These are phyloP conservation scores for Desoria tigrina DNA, from an alignment of 2,888 invertebrate species.

Conservation along the genomic window DNA sequence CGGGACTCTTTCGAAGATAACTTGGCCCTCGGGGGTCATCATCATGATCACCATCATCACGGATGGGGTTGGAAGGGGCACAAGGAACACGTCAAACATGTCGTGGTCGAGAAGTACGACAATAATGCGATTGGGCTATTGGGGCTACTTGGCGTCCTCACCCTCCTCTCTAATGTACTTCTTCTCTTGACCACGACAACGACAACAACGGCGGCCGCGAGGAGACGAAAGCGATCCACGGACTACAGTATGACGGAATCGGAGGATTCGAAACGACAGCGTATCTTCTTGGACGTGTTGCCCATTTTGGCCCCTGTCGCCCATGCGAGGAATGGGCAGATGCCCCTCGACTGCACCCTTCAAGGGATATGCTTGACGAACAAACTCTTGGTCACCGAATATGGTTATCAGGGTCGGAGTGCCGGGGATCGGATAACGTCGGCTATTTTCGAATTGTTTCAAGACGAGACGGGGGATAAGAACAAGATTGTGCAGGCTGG, in stretches of 20 bases:
- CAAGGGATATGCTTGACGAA: constrained; percentile 40
- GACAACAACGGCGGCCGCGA: constrained; percentile 29
- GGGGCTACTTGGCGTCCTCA: constrained; percentile 41
- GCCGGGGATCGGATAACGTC: constrained; percentile 33
- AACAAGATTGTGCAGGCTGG: constrained; percentile 35
- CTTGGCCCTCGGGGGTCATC: constrained; percentile 8
- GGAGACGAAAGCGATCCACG: constrained; percentile 16
- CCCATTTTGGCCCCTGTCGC: constrained; percentile 41
- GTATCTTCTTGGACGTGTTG: constrained; percentile 32
- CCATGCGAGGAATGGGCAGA: constrained; percentile 35
- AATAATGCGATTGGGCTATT: constrained; percentile 43
- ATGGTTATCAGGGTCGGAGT: constrained; percentile 31
- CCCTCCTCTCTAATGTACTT: constrained; percentile 37
- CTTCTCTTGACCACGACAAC: constrained; percentile 38
- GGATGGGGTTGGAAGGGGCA: constrained; percentile 17
- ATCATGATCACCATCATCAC: constrained; percentile 1
- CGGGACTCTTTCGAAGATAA: too few relatives aligned
- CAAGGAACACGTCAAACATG: not conserved
- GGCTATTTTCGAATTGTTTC: constrained; percentile 39
- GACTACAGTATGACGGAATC: constrained; percentile 8
- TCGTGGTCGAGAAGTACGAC: constrained; percentile 32
- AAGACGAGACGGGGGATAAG: constrained; percentile 8
- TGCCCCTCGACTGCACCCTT: constrained; percentile 41
- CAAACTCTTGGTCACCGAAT: constrained; percentile 34
- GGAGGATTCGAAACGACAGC: constrained; percentile 19